phyloP scores from a whole-genome alignment of 1,140 invertebrate genomes.

The Drosophila lini region DNA sequence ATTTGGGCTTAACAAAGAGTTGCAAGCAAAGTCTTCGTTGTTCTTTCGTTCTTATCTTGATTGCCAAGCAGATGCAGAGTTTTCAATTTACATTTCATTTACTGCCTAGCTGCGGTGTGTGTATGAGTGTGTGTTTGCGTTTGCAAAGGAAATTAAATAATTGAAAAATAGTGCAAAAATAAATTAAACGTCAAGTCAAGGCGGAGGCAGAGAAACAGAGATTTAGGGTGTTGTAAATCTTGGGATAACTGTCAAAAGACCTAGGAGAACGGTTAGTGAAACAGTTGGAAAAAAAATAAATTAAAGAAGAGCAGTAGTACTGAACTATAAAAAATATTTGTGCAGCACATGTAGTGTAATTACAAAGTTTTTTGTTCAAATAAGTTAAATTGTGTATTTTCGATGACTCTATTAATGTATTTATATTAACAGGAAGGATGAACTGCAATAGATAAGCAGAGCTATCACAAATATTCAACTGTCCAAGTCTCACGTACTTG shows the following conservation, averaged over 20 bases:
- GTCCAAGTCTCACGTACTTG: not conserved
- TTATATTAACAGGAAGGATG: not conserved
- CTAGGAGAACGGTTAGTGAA: not conserved
- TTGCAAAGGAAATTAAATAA: slow-evolving; percentile 58
- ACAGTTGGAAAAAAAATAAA: not conserved
- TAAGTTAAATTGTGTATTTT: not conserved
- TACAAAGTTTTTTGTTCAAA: not conserved
- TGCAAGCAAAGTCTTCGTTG: slow-evolving; percentile 8
- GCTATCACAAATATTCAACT: not conserved
- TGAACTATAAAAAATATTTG: not conserved
- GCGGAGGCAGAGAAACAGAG: slow-evolving; percentile 6
- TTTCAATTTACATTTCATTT: slow-evolving; percentile 77
- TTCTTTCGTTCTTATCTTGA: slow-evolving; percentile 44
- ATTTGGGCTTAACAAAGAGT: slow-evolving; percentile 14
- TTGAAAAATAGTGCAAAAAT: slow-evolving; percentile 54
- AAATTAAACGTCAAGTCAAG: slow-evolving; percentile 46
- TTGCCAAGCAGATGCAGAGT: slow-evolving; percentile 61
- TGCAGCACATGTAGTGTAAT: too few relatives aligned
- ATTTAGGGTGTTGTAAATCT: slow-evolving; percentile 45
- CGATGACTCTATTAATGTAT: not conserved
- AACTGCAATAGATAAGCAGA: not conserved
- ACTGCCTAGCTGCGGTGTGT: slow-evolving; percentile 26
- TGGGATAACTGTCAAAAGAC: slow-evolving; percentile 16
- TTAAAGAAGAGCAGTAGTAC: not conserved
- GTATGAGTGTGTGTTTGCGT: slow-evolving; percentile 16